These are phyloP conservation scores for Lepilemur septentrionalis DNA, from an alignment of 2,797 vertebrate genomes.

Conservation along the genomic window DNA sequence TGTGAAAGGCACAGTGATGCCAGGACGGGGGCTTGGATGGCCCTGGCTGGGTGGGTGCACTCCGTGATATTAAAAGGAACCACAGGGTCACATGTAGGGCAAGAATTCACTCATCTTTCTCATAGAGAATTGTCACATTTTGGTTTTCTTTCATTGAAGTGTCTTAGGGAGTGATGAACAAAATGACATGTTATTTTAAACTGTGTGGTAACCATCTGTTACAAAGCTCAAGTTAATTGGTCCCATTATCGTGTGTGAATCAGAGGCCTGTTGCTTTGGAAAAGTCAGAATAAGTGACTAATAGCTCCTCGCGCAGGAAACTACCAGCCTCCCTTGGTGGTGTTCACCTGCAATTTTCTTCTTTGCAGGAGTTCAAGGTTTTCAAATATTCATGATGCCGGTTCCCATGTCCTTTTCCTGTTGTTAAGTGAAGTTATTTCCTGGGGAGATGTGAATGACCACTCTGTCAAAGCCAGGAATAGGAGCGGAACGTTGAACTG, in stretches of 20 bases:
- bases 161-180: not conserved
- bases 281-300: constrained; percentile 17
- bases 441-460: not conserved
- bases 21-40: not conserved
- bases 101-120: not conserved
- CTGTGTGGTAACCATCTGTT: constrained; percentile 18
- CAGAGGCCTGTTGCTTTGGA: not conserved
- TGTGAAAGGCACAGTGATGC: accelerated
- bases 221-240: not conserved
- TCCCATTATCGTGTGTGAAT: not conserved
- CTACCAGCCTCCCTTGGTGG: not conserved
- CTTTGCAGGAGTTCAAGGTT: not conserved
- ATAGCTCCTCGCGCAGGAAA: not conserved
- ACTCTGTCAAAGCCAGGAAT: not conserved
- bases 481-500: not conserved
- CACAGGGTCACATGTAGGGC: not conserved
- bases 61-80: not conserved
- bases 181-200: constrained; percentile 44
- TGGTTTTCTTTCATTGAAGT: constrained; percentile 5
- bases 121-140: not conserved
- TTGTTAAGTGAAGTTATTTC: not conserved
- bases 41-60: not conserved
- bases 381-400: not conserved
- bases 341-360: not conserved
- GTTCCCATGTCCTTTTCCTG: not conserved